Conservation (phyloP, 2,888 invertebrate species). For the Lasioglossum zephyrum region DNA sequence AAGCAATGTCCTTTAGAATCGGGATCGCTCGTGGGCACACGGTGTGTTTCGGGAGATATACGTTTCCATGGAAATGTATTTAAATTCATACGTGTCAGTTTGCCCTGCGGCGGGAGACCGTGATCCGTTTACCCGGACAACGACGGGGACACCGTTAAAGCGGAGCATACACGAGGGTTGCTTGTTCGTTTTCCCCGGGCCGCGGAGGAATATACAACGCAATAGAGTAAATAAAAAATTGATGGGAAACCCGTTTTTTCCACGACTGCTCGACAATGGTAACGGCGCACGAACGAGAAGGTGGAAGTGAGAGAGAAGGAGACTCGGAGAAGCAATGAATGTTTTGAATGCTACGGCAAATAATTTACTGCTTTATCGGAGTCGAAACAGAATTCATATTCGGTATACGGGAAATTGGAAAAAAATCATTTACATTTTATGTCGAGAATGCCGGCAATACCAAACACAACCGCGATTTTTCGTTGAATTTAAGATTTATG, state of each 20-base stretch:
- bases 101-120: constrained; percentile 10
- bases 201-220: neutral
- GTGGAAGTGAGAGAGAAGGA: neutral
- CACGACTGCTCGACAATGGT: neutral
- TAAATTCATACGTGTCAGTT: constrained; percentile 24
- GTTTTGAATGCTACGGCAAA: neutral
- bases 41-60: neutral
- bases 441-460: neutral
- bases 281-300: neutral
- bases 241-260: neutral
- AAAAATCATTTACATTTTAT: constrained; percentile 8
- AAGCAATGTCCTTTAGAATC: neutral
- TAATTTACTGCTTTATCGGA: neutral
- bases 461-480: neutral
- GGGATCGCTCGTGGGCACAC: neutral
- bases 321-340: neutral
- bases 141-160: constrained; percentile 29
- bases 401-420: neutral
- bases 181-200: neutral
- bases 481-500: neutral
- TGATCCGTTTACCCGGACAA: constrained; percentile 25
- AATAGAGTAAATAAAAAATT: neutral
- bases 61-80: constrained; percentile 25
- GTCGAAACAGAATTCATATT: neutral
- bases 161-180: constrained; percentile 11